Conservation (phyloP, 2,888 invertebrate genomes). For the Dasysyrphus tricinctus region DNA sequence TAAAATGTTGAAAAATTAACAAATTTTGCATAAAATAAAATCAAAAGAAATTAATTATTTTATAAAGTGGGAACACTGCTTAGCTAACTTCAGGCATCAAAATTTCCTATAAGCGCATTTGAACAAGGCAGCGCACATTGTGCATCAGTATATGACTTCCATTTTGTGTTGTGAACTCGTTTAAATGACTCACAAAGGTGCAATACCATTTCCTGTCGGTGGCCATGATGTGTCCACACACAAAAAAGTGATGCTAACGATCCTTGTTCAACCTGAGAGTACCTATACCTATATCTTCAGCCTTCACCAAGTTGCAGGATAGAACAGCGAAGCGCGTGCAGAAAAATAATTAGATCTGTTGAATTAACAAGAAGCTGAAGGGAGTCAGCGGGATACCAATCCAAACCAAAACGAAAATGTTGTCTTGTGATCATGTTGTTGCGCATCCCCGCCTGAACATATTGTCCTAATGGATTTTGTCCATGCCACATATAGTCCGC, state of each 20-base stretch:
- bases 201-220: conserved; percentile 70
- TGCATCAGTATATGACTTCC: conserved; percentile 43
- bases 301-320: not conserved
- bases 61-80: not conserved
- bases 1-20: no score
- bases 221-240: conserved; percentile 60
- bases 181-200: conserved; percentile 68
- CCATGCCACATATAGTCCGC: conserved; percentile 28
- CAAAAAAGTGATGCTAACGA: conserved; percentile 72
- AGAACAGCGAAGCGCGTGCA: conserved; percentile 63
- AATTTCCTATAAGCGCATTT: not conserved
- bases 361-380: conserved; percentile 69
- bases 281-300: not conserved
- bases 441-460: conserved; percentile 58
- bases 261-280: conserved; percentile 58
- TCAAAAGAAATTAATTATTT: not conserved
- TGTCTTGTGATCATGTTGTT: conserved; percentile 69
- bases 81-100: not conserved
- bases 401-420: conserved; percentile 22
- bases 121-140: conserved; percentile 5
- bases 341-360: conserved; percentile 74
- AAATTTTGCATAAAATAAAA: not conserved
- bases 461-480: conserved; percentile 69
- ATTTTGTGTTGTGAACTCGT: conserved; percentile 59
- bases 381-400: conserved; percentile 28